These are phyloP conservation scores for Rhaphigaster nebulosa DNA, from an alignment of 2,888 invertebrate genomes.

Conservation along the genomic window DNA sequence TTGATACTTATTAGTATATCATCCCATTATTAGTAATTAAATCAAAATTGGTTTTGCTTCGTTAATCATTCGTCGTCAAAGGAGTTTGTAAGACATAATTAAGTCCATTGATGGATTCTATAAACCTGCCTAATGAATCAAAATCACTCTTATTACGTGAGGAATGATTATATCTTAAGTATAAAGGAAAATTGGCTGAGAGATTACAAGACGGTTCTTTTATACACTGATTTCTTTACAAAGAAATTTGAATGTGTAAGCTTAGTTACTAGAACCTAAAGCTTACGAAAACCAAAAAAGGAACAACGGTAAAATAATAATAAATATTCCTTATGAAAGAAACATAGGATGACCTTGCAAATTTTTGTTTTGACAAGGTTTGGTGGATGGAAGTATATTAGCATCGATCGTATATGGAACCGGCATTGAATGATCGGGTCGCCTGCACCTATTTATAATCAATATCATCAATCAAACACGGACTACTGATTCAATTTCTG, in stretches of 20 bases:
- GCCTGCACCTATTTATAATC: no score
- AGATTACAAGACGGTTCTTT: neutral
- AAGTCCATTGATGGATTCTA: neutral
- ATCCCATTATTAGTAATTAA: neutral
- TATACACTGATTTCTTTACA: neutral
- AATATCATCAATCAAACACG: no score
- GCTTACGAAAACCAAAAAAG: no score
- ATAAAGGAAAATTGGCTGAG: neutral
- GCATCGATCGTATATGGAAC: no score
- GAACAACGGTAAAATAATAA: no score
- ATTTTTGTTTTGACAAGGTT: no score
- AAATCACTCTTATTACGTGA: neutral
- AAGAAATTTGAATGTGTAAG: neutral
- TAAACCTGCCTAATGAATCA: neutral
- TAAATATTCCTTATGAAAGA: neutral
- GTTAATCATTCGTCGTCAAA: neutral
- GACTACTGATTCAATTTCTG: no score
- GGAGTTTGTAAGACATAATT: neutral
- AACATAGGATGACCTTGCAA: neutral
- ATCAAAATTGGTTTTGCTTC: neutral
- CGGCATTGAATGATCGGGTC: no score
- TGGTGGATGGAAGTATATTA: no score
- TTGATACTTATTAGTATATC: neutral
- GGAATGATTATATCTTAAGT: neutral
- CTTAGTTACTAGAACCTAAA: neutral